Evolutionary conservation across 2,888 invertebrate species (phyloP).

Genomic region (Pediacus dermestoides): DNA sequence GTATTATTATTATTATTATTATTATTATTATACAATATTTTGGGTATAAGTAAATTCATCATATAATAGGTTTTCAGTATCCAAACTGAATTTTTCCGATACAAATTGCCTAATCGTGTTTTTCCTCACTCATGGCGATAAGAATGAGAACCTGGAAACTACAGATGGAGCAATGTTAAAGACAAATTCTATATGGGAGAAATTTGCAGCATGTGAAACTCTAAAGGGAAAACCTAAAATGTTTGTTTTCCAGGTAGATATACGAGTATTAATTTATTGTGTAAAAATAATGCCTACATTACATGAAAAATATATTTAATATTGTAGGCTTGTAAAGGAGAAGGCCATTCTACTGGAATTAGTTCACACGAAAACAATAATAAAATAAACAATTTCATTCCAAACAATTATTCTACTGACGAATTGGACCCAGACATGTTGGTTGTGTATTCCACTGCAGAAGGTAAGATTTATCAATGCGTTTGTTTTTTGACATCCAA

Average conservation of each 20-base stretch:
- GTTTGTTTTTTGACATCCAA: too few species aligned
- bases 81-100: conserved; percentile 26
- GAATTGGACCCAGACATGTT: conserved; percentile 29
- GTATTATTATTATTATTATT: too few species aligned
- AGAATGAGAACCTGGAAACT: conserved; percentile 28
- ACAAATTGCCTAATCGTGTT: conserved; percentile 39
- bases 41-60: conserved; percentile 10
- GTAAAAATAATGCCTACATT: too few species aligned
- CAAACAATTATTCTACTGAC: conserved; percentile 15
- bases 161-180: conserved; percentile 28
- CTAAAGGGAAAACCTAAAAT: conserved; percentile 42
- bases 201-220: conserved; percentile 28
- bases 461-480: conserved; percentile 32
- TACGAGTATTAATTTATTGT: too few species aligned
- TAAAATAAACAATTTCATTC: conserved; percentile 17
- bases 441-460: conserved; percentile 33
- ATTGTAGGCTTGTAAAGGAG: conserved; percentile 44
- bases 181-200: conserved; percentile 33
- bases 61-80: conserved; percentile 30
- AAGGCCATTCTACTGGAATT: conserved; percentile 21
- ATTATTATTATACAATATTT: too few species aligned
- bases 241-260: conserved; percentile 44
- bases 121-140: conserved; percentile 40
- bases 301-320: conserved; percentile 4
- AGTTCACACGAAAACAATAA: too few species aligned